Base-by-base conservation (phyloP, 2,888 invertebrate species). In the Pyrgus malvae region DNA sequence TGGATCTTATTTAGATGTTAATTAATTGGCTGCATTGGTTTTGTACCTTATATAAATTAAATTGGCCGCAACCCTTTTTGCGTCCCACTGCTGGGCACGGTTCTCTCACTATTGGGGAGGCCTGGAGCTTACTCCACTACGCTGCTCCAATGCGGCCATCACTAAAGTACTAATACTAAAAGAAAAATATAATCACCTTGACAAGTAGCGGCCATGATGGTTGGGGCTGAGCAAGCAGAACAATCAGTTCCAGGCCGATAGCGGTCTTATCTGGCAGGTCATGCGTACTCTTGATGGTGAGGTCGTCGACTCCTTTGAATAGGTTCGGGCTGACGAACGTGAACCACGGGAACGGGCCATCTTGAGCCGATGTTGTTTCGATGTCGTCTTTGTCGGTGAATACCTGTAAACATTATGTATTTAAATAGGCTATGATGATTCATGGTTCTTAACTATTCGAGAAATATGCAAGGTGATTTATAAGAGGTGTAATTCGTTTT, bases 141-240 rank as follows among this genome's bases (percentile, higher is more conserved):
- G 8, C 8, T 27, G 4, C 9, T 2, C 7, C 27, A 2, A 7
- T 27, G 2, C 27, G 9, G 6, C 3, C 21, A 21, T 21, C 6
- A 4, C 21, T 21, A 5, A 23, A 7, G 23, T 23, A 5, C 23
- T 5, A 23, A 23, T 23, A 3, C 3, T 3, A 5, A 23, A 2
- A 3, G n/a, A n/a, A 29, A 33, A 33, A 12, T n/a, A 11, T 4
- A 9, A 41, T 58, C 65, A 95, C 95, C 91, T 95, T 95, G 0
- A 96, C 86, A 16, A 96, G 76, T 59, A 94, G 91, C 0, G 94
- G 84, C 96, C 96, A 96, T 48, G 93, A 93, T 0, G 95, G 94
- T 68, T 95, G 95, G 0, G 96, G 96, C 66, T 95, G 95, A 0
- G 94, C 93, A 50, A 95, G 73, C 29, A 96, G 70, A 0, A 96